Base-by-base conservation (phyloP, 1,140 invertebrate species). In the Scaptomyza graminum region DNA sequence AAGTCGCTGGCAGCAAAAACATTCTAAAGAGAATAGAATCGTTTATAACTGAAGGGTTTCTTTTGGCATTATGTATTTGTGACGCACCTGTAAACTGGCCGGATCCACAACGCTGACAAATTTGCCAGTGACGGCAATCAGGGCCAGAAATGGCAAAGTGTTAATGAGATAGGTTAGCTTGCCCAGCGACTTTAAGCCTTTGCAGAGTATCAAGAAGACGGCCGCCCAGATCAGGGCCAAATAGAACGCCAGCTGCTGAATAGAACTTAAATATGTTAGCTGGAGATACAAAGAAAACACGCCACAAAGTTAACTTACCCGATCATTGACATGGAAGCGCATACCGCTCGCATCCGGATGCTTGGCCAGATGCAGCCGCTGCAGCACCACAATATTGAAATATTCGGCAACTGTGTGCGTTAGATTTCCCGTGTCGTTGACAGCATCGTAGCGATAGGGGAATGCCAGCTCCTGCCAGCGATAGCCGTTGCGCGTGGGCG, bases 191-290 rank as follows among this genome's bases (percentile, higher is more conserved):
- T 95, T 94, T 2, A 97, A 90, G 44, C 97, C 97, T 95, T 97
- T 97, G 90, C 96, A 97, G 3, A 98, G 93, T n/a, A 95, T 95
- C 8, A 98, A 94, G 81, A 97, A 98, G 9, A 97, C 95, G 37
- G 97, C 95, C 93, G 97, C 95, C 97, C 97, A 98, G 12, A 98
- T 95, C 3, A 98, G 95, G 1, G 96, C 96, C 82, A 98, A 93
- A 92, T 98, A 97, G 91, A 98, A 97, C 3, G 96, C 96, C 55
- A 97, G 94, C 93, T 98, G 96, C 67, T 84, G 74, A 52, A 77
- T n/a, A 59, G 11, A 69, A 74, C 13, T 12, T 41, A 16, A 6
- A 63, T 3, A 31, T 12, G 63, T 75, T 67, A 63, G 72, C 7
- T 18, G 28, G 11, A n/a, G 12, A 49, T n/a, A 11, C 7, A 18